phyloP scores from a whole-genome alignment of 2,888 invertebrate species.

The Formica aserva region DNA sequence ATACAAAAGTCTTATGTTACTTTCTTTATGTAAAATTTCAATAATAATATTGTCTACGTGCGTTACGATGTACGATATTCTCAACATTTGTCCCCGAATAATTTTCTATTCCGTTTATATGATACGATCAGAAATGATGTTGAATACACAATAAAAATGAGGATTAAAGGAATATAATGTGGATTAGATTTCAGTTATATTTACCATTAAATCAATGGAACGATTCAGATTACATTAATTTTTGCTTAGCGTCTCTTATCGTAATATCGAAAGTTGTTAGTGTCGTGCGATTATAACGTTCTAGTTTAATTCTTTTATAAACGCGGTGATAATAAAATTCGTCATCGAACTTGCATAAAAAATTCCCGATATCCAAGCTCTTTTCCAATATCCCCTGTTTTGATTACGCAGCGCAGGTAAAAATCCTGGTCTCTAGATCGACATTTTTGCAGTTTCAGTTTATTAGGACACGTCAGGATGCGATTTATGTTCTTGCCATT shows the following conservation, averaged over 20 bases:
- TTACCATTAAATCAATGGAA: neutral
- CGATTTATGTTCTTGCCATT: conserved; percentile 55
- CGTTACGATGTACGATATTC: neutral
- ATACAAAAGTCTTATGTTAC: neutral
- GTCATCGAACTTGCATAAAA: neutral
- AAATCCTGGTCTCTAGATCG: conserved; percentile 15
- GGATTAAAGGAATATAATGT: neutral
- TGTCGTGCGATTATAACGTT: neutral
- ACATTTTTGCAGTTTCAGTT: conserved; percentile 42
- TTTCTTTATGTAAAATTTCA: neutral
- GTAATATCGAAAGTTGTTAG: neutral
- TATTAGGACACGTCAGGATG: conserved; percentile 27
- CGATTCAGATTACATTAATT: neutral
- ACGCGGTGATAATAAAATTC: neutral
- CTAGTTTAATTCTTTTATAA: neutral
- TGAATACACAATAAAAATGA: neutral
- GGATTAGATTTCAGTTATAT: neutral
- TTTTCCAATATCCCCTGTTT: neutral
- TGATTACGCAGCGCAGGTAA: conserved; percentile 23
- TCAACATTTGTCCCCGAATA: neutral
- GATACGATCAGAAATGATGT: neutral
- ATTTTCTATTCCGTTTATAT: neutral
- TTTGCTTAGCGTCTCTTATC: neutral
- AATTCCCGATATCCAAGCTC: neutral
- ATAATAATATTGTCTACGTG: neutral